Base-by-base conservation (phyloP, 2,888 invertebrate genomes). In the Eupithecia pulchellata region DNA sequence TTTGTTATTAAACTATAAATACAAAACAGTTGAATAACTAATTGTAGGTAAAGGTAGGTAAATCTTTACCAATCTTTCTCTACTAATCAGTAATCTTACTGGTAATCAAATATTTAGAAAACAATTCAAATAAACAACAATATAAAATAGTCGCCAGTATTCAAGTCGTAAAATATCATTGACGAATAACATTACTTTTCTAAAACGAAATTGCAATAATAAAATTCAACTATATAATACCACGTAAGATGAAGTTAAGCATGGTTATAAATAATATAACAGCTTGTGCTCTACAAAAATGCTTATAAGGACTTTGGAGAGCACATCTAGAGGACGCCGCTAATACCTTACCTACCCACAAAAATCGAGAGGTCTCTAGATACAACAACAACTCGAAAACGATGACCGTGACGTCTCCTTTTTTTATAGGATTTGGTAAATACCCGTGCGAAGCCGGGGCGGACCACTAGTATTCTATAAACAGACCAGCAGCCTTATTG, bases 241-340 rank as follows among this genome's bases (percentile, higher is more conserved):
- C 39, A 60, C 67, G 68, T 73, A 64, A 73, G 64, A 57, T 63
- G 69, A 75, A 73, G 71, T 69, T 73, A 65, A 72, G 68, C 71
- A 57, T 71, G 69, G 70, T 66, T 64, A 73, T 77, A 78, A 75
- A 78, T 78, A 75, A 73, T 73, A 75, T 55, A 75, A 39, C 68
- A 76, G 72, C 75, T 74, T 71, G 64, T 70, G 71, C 74, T 72
- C 74, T 61, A 73, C 75, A 78, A 78, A 74, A 76, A 78, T 77
- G 70, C 73, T 75, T 74, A 64, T 71, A 74, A 74, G 68, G 63
- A 70, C 68, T 80, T 77, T 68, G 30, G 32, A 61, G 65, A 58
- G 65, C 30, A 52, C 58, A 68, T 34, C n/a, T 13, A 72, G 68
- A 68, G 72, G 72, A 66, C 32, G 17, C 17, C n/a, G 32, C 32